Evolutionary conservation across 1,140 invertebrate genomes (phyloP).

Genomic region (Helicoverpa zea): DNA sequence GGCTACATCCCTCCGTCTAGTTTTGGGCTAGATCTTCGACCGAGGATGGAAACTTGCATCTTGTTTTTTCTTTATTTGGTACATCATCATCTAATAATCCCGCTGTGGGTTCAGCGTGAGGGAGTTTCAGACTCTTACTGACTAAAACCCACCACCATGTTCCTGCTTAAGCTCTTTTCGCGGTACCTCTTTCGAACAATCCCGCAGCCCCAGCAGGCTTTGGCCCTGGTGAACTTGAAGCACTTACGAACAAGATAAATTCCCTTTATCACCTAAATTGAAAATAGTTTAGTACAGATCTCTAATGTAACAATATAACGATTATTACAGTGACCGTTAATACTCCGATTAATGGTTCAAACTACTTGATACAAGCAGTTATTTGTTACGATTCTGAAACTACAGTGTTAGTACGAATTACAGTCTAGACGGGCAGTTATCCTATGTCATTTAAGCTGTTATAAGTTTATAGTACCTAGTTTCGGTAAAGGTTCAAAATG

Average conservation of each 20-base stretch:
- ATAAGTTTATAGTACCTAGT: neutral
- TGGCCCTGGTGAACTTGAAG: too few relatives aligned
- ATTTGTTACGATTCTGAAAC: constrained; percentile 24
- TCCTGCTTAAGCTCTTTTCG: too few relatives aligned
- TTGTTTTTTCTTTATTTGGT: too few relatives aligned
- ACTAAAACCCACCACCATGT: too few relatives aligned
- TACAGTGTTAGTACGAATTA: constrained; percentile 9
- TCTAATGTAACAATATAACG: constrained; percentile 6
- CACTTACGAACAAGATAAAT: neutral
- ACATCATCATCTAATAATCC: too few relatives aligned
- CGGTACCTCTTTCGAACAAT: too few relatives aligned
- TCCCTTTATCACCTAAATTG: neutral
- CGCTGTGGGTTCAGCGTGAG: too few relatives aligned
- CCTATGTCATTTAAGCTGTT: neutral
- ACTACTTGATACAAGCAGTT: constrained; percentile 23
- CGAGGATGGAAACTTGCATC: too few relatives aligned
- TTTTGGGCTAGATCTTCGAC: too few relatives aligned
- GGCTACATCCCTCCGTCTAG: too few relatives aligned
- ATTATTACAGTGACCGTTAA: constrained; percentile 14
- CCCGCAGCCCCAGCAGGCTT: too few relatives aligned
- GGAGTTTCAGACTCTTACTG: too few relatives aligned
- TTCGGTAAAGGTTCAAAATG: neutral
- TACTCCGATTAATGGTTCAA: neutral
- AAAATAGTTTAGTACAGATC: neutral
- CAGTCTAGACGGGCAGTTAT: constrained; percentile 13